Evolutionary conservation across 2,113 vertebrate genomes (phyloP).

Genomic region (Ancistrus triradiatus): DNA sequence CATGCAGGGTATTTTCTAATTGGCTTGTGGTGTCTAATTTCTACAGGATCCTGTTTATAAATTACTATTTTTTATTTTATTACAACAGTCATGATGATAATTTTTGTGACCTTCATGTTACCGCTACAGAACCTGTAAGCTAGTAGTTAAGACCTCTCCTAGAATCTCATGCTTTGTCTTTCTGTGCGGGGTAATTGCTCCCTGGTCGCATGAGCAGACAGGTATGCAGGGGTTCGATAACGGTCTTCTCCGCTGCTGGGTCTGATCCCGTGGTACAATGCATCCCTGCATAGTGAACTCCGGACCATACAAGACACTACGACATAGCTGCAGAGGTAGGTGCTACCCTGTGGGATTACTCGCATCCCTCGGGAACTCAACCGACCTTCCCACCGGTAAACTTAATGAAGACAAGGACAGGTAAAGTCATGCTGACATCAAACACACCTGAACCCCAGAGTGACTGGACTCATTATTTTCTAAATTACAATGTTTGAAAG

Average conservation of each 20-base stretch:
- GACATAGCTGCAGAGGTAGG: conserved; percentile 10
- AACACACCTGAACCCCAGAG: no score
- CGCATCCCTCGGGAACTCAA: background rate
- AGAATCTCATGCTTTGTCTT: background rate
- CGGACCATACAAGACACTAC: background rate
- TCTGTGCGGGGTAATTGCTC: no score
- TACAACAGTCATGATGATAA: no score
- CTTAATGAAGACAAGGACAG: background rate
- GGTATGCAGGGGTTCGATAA: conserved; percentile 12
- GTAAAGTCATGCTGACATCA: background rate
- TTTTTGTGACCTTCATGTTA: no score
- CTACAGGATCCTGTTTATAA: background rate
- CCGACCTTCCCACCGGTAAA: background rate
- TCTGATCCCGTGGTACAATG: no score
- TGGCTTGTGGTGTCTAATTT: background rate
- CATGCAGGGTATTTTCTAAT: conserved; percentile 72
- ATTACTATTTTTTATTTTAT: no score
- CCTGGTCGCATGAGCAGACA: background rate
- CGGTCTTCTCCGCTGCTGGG: background rate
- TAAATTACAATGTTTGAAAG: no score
- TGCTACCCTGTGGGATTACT: background rate
- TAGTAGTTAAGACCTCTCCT: no score
- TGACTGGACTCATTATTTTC: no score
- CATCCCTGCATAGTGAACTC: background rate
- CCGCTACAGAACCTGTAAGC: no score